These are phyloP conservation scores for Drosophila santomea DNA, from an alignment of 1,140 invertebrate species.

Conservation along the genomic window DNA sequence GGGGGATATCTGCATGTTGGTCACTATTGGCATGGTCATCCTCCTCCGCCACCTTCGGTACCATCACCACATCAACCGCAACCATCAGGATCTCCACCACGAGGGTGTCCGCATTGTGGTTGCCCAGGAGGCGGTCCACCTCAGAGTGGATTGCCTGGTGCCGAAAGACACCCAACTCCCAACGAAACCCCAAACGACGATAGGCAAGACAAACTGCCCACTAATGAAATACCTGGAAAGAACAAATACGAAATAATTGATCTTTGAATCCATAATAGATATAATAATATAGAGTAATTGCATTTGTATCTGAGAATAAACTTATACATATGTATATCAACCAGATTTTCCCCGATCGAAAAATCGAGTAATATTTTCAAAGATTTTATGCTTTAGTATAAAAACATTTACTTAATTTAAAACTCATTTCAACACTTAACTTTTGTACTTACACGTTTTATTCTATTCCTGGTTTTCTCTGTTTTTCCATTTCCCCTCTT, in stretches of 20 bases:
- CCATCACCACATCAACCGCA: background rate
- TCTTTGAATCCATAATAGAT: background rate
- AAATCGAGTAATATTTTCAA: too few relatives aligned
- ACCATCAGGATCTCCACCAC: background rate
- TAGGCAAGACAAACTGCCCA: too few relatives aligned
- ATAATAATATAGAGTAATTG: too few relatives aligned
- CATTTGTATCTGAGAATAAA: too few relatives aligned
- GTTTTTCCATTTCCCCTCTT: background rate
- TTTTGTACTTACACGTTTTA: background rate
- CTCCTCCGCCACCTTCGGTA: background rate
- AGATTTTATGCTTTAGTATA: too few relatives aligned
- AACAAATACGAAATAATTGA: conserved; percentile 7
- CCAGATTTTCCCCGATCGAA: too few relatives aligned
- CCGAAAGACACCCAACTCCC: background rate
- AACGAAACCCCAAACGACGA: too few relatives aligned
- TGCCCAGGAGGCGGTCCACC: conserved; percentile 6
- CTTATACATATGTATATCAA: too few relatives aligned
- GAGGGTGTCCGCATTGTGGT: background rate
- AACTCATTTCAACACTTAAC: background rate
- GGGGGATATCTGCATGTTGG: background rate
- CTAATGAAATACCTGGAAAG: background rate
- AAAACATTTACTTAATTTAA: too few relatives aligned
- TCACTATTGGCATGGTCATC: conserved; percentile 1
- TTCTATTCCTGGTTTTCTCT: background rate
- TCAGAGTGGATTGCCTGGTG: background rate